These are phyloP conservation scores for Vombatus ursinus DNA, from an alignment of 2,113 vertebrate species.

Conservation along the genomic window DNA sequence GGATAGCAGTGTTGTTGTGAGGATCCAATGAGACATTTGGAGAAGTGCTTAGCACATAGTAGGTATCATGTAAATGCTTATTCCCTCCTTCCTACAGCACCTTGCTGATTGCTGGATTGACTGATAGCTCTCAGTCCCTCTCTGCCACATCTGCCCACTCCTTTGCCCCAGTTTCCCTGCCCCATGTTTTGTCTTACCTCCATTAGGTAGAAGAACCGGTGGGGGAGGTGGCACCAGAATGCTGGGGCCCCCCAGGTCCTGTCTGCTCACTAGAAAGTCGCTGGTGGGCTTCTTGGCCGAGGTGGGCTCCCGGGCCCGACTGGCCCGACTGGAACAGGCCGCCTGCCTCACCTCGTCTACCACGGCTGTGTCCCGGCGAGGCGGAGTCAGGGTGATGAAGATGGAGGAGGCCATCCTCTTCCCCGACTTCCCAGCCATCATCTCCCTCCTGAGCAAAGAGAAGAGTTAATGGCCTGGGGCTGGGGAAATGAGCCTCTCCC, in stretches of 20 bases:
- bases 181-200: constrained; percentile 77
- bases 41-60: not conserved
- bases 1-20: too few relatives aligned
- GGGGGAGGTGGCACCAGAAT: not conserved
- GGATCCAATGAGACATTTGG: too few relatives aligned
- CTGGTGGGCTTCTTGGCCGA: rapidly evolving
- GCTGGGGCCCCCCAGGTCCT: not conserved
- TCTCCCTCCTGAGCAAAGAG: rapidly evolving
- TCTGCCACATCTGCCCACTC: rapidly evolving
- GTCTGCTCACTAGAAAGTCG: not conserved
- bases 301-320: rapidly evolving
- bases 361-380: constrained; percentile 66
- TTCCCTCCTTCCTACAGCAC: not conserved
- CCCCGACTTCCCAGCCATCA: constrained; percentile 79
- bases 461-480: rapidly evolving
- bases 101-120: not conserved
- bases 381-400: constrained; percentile 92
- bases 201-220: not conserved
- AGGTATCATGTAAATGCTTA: not conserved
- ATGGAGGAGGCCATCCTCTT: constrained; percentile 92
- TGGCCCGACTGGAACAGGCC: rapidly evolving
- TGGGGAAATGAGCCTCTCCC: rapidly evolving
- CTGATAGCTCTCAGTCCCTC: not conserved
- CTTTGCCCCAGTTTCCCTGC: not conserved
- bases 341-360: not conserved